Conservation (phyloP, 2,888 invertebrate genomes). For the Aradus depressus region DNA sequence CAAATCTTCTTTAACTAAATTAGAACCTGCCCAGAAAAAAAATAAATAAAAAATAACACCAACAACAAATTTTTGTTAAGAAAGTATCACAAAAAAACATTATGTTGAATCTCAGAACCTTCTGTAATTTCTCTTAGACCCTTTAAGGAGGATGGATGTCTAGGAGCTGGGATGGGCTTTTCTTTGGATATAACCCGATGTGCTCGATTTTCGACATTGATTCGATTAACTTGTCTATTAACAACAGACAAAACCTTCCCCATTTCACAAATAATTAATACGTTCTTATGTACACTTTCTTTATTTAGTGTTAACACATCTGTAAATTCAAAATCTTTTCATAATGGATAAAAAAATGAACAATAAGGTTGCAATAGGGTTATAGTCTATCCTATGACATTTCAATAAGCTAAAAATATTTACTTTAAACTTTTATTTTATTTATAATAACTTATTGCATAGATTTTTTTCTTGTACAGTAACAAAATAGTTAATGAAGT, state of each 20-base stretch:
- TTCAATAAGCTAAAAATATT: no score
- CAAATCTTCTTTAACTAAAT: constrained; percentile 49
- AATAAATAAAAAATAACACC: background rate
- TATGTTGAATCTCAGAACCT: constrained; percentile 34
- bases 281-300: no score
- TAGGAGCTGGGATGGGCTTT: constrained; percentile 57
- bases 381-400: no score
- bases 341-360: no score
- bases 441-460: no score
- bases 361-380: no score
- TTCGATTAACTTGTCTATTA: constrained; percentile 42
- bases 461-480: no score
- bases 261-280: no score
- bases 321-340: no score
- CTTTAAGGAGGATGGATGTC: constrained; percentile 47
- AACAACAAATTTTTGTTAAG: background rate
- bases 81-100: background rate
- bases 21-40: constrained; percentile 40
- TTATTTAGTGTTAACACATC: no score
- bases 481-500: no score
- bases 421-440: no score
- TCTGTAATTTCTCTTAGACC: constrained; percentile 53
- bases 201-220: constrained; percentile 66
- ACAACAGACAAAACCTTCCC: constrained; percentile 49
- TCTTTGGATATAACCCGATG: constrained; percentile 55